Evolutionary conservation across 1,140 invertebrate species (phyloP), one percentile per base, ranked within the genome.

Genomic region (Drosophila erecta): DNA sequence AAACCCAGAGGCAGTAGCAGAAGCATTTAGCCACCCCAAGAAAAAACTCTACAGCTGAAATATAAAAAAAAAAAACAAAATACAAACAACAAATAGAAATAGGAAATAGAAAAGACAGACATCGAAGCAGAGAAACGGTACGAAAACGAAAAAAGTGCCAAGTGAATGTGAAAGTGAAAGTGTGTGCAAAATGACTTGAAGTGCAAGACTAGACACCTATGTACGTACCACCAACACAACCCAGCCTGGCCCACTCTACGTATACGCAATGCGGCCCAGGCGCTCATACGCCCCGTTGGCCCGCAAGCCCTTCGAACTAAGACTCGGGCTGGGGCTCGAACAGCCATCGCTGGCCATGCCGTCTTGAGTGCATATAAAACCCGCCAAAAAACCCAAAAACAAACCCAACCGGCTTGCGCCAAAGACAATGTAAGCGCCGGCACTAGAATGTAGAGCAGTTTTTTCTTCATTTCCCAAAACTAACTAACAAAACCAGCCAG

Each of bases 401-500:
- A 30, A 40, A 46, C 6, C 15, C 24, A 47, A 17, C 46, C 46
- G 64, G 64, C 64, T 67, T 80, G 43, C 73, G 47, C 71, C 75
- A 62, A 81, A 79, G 79, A 87, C 79, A 89, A 87, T 87, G 84
- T 87, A 89, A 87, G 71, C 79, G 84, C 76, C 84, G 79, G 85
- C 84, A 43, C 33, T 76, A 87, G 64, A 69, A 87, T 87, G 84
- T 87, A 84, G 76, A 61, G 60, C 79, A 89, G 76, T 78, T 89
- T 87, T 77, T 78, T 80, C 80, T 61, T 87, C 60, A 80, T 87
- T 87, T 87, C 72, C 62, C 40, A 67, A 76, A 87, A 66, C 62
- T 66, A 73, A 89, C 60, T 70, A 87, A 72, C 73, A 89, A 70
- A 71, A 87, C 84, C 84, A 90, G 85, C 85, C 84, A 89, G 80